Evolutionary conservation across 2,113 vertebrate genomes (phyloP).

Genomic region (Galbula dea): DNA sequence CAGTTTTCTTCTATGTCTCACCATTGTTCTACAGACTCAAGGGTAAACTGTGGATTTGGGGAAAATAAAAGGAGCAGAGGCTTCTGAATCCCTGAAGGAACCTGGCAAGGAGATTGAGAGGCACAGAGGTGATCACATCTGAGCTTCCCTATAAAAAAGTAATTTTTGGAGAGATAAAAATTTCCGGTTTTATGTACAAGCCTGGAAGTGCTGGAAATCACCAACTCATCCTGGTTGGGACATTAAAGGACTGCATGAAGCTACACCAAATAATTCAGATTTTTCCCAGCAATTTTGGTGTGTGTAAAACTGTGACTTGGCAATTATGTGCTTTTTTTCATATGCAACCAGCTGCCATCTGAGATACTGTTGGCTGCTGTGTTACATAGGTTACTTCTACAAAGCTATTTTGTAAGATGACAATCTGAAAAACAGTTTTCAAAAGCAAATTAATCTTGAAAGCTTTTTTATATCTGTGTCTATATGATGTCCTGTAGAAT

Average conservation of each 20-base stretch:
- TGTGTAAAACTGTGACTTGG: not conserved
- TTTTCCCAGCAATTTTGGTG: not conserved
- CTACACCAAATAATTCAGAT: not conserved
- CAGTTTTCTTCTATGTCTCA: conserved; percentile 3
- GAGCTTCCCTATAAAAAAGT: conserved; percentile 9
- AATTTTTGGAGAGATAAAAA: conserved; percentile 13
- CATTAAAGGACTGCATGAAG: not conserved
- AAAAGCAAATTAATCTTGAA: not conserved
- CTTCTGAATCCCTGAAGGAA: conserved; percentile 21
- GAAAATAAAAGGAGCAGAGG: conserved; percentile 8
- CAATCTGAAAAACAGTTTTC: not conserved
- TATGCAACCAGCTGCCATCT: not conserved
- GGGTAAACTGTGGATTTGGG: not conserved
- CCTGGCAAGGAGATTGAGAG: not conserved
- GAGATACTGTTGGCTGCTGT: not conserved
- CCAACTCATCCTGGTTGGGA: not conserved
- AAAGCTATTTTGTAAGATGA: not conserved
- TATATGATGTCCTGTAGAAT: not conserved
- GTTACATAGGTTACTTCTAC: not conserved
- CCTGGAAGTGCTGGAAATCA: conserved; percentile 5
- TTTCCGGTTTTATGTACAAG: conserved; percentile 9
- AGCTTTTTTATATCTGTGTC: not conserved
- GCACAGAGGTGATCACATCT: not conserved
- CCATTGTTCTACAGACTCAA: not conserved
- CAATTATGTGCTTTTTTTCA: not conserved